phyloP scores from a whole-genome alignment of 2,888 invertebrate species.

The Pachliopta kotzebuea region DNA sequence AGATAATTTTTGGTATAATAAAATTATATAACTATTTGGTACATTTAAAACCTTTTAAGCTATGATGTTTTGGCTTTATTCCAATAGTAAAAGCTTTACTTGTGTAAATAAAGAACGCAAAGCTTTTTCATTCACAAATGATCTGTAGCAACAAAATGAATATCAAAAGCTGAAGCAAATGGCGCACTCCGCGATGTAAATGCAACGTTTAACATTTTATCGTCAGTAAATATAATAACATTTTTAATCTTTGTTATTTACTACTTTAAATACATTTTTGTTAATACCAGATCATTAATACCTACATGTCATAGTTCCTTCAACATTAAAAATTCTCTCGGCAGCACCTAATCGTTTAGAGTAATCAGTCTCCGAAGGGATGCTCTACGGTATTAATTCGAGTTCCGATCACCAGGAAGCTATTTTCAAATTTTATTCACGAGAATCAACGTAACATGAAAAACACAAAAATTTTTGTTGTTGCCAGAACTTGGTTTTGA shows the following conservation, averaged over 20 bases:
- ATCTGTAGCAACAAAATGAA: conserved; percentile 20
- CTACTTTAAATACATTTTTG: conserved; percentile 11
- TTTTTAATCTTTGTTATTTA: conserved; percentile 10
- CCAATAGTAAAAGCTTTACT: conserved; percentile 16
- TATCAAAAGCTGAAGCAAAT: conserved; percentile 20
- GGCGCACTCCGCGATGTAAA: conserved; percentile 16
- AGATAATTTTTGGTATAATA: too few relatives aligned
- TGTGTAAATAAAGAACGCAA: conserved; percentile 2
- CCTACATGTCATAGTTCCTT: background rate
- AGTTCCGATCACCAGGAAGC: background rate
- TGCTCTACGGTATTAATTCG: conserved; percentile 11
- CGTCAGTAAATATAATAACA: conserved; percentile 8
- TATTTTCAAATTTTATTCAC: too few relatives aligned
- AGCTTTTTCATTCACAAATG: conserved; percentile 17
- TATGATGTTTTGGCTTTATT: conserved; percentile 17
- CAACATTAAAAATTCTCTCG: background rate
- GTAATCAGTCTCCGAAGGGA: conserved; percentile 2
- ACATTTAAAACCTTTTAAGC: conserved; percentile 21
- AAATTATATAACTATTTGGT: background rate
- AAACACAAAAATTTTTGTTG: too few relatives aligned
- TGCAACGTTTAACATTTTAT: conserved; percentile 24
- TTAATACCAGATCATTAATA: too few relatives aligned
- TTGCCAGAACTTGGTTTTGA: too few relatives aligned
- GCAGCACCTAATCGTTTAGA: conserved; percentile 5
- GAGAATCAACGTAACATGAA: too few relatives aligned